These are phyloP conservation scores for Pentalonia nigronervosa DNA, from an alignment of 1,140 invertebrate genomes.

Conservation along the genomic window DNA sequence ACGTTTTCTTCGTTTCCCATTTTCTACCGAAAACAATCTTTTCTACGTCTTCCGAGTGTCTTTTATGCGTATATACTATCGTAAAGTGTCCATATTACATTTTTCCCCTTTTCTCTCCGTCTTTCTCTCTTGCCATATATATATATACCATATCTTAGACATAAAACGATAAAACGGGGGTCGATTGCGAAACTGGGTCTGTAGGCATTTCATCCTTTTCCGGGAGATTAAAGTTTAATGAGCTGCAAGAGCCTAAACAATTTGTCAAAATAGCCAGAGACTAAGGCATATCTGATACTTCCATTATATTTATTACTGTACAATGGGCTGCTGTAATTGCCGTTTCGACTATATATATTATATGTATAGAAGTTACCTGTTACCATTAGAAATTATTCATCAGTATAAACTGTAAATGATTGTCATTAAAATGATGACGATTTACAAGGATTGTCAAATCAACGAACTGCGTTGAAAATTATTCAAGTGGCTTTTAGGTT, in stretches of 20 bases:
- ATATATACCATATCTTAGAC: neutral
- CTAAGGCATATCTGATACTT: neutral
- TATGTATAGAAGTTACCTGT: neutral
- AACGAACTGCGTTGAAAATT: neutral
- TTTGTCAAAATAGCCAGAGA: slow-evolving; percentile 54
- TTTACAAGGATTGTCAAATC: neutral
- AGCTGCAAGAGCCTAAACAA: slow-evolving; percentile 44
- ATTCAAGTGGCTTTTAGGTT: neutral
- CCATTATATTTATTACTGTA: slow-evolving; percentile 12
- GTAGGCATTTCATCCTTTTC: slow-evolving; percentile 55
- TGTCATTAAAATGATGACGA: neutral
- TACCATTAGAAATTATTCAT: slow-evolving; percentile 14
- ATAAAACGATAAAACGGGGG: slow-evolving; percentile 49
- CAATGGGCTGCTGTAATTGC: neutral
- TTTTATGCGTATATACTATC: slow-evolving; percentile 47
- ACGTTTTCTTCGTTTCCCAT: slow-evolving; percentile 48
- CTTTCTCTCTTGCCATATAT: neutral
- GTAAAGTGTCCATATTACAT: slow-evolving; percentile 56
- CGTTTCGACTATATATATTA: neutral
- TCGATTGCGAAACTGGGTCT: slow-evolving; percentile 51
- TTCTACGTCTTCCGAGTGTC: slow-evolving; percentile 47
- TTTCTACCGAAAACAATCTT: slow-evolving; percentile 48
- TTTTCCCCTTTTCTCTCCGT: neutral
- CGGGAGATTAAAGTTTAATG: slow-evolving; percentile 56
- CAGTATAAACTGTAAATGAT: neutral